Conservation (phyloP, 2,888 invertebrate genomes). For the Pandemis corylana region DNA sequence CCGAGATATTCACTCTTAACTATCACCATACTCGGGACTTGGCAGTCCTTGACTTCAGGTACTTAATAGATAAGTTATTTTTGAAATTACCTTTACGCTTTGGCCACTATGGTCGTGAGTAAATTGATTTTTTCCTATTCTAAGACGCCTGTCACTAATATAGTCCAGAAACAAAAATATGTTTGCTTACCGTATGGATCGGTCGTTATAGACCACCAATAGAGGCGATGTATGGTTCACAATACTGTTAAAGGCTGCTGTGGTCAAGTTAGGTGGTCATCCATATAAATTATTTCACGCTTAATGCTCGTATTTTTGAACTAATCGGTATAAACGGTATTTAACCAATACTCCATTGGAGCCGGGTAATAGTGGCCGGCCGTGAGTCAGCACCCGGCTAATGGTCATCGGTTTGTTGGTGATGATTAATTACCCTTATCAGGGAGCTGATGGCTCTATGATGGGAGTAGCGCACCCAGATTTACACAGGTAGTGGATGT, state of each 20-base stretch:
- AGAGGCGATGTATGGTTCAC: background rate
- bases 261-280: constrained; percentile 14
- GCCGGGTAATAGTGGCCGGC: constrained; percentile 28
- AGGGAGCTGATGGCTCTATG: constrained; percentile 76
- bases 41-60: too few species aligned
- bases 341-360: constrained; percentile 34
- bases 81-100: too few species aligned
- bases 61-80: too few species aligned
- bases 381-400: constrained; percentile 76
- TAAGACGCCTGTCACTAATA: background rate
- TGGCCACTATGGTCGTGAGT: too few species aligned
- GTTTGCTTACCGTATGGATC: background rate
- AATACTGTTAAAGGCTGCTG: background rate
- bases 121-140: background rate
- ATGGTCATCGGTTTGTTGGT: constrained; percentile 73
- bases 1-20: too few species aligned
- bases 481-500: constrained; percentile 31
- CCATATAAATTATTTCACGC: constrained; percentile 21
- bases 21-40: too few species aligned
- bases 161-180: background rate
- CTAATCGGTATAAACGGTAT: constrained; percentile 22
- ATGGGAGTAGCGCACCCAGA: constrained; percentile 60
- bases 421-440: constrained; percentile 82
- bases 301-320: constrained; percentile 9
- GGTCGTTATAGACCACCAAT: background rate